phyloP scores from a whole-genome alignment of 2,797 vertebrate species.

The Kryptopterus vitreolus region DNA sequence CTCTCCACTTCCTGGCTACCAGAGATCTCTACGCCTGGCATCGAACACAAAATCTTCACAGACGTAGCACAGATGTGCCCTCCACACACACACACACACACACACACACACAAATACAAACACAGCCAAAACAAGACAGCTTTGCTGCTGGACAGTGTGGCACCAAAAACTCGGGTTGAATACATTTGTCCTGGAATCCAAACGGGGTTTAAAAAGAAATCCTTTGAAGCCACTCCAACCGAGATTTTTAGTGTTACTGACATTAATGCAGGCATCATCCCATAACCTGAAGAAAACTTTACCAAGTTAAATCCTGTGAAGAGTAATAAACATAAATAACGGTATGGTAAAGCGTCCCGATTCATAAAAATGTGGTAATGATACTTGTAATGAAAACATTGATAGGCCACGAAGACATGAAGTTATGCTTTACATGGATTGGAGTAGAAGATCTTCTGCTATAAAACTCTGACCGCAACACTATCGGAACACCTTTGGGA shows the following conservation, averaged over 20 bases:
- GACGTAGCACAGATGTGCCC: neutral
- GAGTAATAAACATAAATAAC: neutral
- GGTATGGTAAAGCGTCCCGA: neutral
- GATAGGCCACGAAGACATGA: too few relatives aligned
- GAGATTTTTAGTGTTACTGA: neutral
- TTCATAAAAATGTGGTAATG: too few relatives aligned
- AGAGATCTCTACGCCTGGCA: neutral
- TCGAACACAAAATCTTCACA: neutral
- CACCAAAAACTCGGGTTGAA: neutral
- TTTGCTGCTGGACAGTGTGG: neutral
- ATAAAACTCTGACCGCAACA: too few relatives aligned
- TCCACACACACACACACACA: neutral
- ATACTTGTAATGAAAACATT: too few relatives aligned
- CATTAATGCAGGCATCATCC: neutral
- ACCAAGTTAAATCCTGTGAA: neutral
- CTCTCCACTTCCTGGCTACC: constrained; percentile 10
- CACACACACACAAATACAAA: neutral
- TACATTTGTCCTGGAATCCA: neutral
- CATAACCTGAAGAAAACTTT: neutral
- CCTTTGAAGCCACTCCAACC: neutral
- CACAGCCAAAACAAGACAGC: neutral
- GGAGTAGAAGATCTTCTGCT: too few relatives aligned
- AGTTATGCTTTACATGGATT: too few relatives aligned
- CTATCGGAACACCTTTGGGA: too few relatives aligned
- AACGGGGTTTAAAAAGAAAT: too few relatives aligned